phyloP scores from a whole-genome alignment of 2,797 vertebrate genomes.

The Parambassis ranga region DNA sequence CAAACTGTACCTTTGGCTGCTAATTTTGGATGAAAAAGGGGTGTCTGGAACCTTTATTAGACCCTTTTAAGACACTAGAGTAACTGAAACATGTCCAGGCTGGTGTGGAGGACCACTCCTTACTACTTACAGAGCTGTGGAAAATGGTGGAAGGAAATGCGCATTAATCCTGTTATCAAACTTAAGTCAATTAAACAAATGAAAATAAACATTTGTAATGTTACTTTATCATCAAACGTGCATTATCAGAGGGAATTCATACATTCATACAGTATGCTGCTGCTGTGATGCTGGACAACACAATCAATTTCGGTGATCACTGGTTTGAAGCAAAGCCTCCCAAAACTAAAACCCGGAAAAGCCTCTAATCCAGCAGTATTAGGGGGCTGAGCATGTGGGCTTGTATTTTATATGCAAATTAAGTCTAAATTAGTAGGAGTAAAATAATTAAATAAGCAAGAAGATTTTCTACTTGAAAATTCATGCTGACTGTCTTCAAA shows the following conservation, averaged over 20 bases:
- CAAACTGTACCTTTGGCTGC: conserved; percentile 32
- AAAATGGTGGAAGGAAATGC: no score
- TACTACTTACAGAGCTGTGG: no score
- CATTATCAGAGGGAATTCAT: not conserved
- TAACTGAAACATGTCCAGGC: not conserved
- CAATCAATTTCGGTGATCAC: conserved; percentile 35
- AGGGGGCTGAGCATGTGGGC: not conserved
- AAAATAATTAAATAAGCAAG: conserved; percentile 18
- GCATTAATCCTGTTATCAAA: no score
- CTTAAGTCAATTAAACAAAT: not conserved
- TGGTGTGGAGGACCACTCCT: no score
- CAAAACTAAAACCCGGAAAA: conserved; percentile 32
- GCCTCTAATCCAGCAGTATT: conserved; percentile 33
- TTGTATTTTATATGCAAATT: conserved; percentile 44
- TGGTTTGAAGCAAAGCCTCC: conserved; percentile 40
- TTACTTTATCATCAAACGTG: not conserved
- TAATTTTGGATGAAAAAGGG: conserved; percentile 7
- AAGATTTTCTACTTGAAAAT: not conserved
- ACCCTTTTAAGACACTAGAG: not conserved
- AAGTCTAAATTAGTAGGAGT: conserved; percentile 23
- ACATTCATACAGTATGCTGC: not conserved
- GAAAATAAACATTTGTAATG: no score
- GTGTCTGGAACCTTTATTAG: not conserved
- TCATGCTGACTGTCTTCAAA: not conserved
- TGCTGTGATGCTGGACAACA: conserved; percentile 4